Evolutionary conservation across 2,888 invertebrate genomes (phyloP).

Genomic region (Coronaproctus castanopsis): DNA sequence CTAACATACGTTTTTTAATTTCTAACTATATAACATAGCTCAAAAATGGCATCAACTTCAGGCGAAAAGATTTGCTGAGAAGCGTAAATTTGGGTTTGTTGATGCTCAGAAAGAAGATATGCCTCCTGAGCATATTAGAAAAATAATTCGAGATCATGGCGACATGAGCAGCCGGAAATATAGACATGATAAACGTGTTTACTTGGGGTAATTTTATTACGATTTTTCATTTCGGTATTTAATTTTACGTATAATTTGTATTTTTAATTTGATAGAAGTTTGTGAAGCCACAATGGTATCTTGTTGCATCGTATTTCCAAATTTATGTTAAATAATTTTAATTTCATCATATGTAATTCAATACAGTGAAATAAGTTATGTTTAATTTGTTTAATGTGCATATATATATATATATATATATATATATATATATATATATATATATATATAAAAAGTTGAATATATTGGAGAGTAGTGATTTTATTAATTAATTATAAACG

Average conservation of each 20-base stretch:
- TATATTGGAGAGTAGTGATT: no score
- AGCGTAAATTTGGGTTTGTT: constrained; percentile 94
- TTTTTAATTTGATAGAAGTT: not conserved
- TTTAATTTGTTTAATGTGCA: no score
- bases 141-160: constrained; percentile 97
- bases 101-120: constrained; percentile 99
- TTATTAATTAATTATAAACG: no score
- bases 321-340: no score
- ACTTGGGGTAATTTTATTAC: constrained; percentile 44
- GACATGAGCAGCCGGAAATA: constrained; percentile 99
- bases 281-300: not conserved
- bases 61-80: constrained; percentile 94
- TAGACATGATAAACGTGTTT: constrained; percentile 94
- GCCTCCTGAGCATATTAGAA: constrained; percentile 97
- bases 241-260: not conserved
- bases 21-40: constrained; percentile 30
- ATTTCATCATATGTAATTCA: no score
- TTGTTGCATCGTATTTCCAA: not conserved
- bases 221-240: not conserved
- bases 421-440: no score
- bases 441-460: no score
- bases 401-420: no score
- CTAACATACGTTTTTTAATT: not conserved
- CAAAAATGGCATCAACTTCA: constrained; percentile 98
- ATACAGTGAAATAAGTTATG: no score